These are phyloP conservation scores for Andrena minutula DNA, from an alignment of 2,888 invertebrate species.

Conservation along the genomic window DNA sequence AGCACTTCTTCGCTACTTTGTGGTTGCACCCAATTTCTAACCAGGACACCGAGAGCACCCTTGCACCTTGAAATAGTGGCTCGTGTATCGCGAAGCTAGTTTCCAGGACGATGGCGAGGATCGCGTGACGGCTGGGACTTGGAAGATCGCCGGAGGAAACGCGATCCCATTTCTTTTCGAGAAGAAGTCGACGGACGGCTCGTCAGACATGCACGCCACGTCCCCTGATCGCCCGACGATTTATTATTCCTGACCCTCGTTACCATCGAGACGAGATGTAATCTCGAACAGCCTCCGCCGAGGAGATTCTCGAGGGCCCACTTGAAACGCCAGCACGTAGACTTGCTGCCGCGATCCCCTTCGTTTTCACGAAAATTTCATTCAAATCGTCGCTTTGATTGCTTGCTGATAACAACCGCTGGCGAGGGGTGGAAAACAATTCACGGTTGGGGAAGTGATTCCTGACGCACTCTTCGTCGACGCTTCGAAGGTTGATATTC, in stretches of 20 bases:
- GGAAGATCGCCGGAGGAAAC: slow-evolving; percentile 2
- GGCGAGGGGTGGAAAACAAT: not conserved
- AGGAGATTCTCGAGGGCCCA: slow-evolving; percentile 2
- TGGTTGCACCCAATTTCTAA: not conserved
- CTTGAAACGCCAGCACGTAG: slow-evolving; percentile 1
- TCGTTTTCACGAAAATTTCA: slow-evolving; percentile 22
- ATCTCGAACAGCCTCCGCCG: slow-evolving; percentile 31
- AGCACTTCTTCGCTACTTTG: not conserved
- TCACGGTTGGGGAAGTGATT: no score
- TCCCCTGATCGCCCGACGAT: slow-evolving; percentile 47
- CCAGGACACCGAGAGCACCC: not conserved
- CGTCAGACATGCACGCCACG: slow-evolving; percentile 53
- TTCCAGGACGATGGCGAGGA: not conserved
- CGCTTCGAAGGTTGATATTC: no score
- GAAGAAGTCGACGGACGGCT: slow-evolving; percentile 7
- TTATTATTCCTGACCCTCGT: slow-evolving; percentile 59
- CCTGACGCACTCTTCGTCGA: no score
- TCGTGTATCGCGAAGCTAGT: not conserved
- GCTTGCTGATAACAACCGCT: no score
- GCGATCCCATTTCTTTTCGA: not conserved
- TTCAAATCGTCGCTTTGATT: slow-evolving; percentile 10
- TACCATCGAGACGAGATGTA: slow-evolving; percentile 31
- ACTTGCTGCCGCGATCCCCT: slow-evolving; percentile 12
- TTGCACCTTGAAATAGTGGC: not conserved
- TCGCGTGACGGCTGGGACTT: slow-evolving; percentile 14